Evolutionary conservation across 2,113 vertebrate species (phyloP), one percentile per base, ranked within the genome.

Genomic region (Bubo bubo): DNA sequence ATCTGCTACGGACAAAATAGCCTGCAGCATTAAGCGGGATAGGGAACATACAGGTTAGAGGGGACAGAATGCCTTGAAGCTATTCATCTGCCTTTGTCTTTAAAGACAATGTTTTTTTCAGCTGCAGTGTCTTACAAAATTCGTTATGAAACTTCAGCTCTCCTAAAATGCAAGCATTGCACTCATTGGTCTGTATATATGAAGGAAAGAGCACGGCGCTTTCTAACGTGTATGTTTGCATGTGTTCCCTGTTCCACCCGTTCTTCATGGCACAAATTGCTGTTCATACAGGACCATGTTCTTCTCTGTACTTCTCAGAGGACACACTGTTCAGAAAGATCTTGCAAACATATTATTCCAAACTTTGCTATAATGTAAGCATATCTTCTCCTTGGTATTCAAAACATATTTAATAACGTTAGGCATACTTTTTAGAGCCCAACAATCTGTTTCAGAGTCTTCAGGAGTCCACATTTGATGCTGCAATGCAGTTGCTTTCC

Each of bases 201-300:
- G 62, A 49, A 68, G 60, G 37, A 22, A 53, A n/a, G 35, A 86
- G 56, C 52, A 68, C 8, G 28, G 21, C 60, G 27, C 35, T 73
- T 43, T 67, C 49, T n/a, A 10, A 35, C 0, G 7, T 0, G 6
- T 22, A 5, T 13, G 5, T 53, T 49, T 28, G 14, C 47, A 9
- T 12, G 8, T 32, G 37, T 19, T 52, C 28, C 11, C 35, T 32
- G 14, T 52, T 19, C n/a, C 75, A 10, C 8, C 20, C 4, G 0
- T 1, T 13, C 14, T 37, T 19, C 37, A 16, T 3, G 20, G 70
- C 47, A n/a, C 32, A 0, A 62, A 53, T 12, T 21, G 23, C 21
- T 74, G 12, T 3, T 64, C 14, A 2, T 28, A 1, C 41, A 58
- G 41, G 43, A 24, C 23, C 12, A 2, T 8, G 37, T 6, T 37